phyloP scores from a whole-genome alignment of 2,888 invertebrate species.

The Eupithecia insigniata region DNA sequence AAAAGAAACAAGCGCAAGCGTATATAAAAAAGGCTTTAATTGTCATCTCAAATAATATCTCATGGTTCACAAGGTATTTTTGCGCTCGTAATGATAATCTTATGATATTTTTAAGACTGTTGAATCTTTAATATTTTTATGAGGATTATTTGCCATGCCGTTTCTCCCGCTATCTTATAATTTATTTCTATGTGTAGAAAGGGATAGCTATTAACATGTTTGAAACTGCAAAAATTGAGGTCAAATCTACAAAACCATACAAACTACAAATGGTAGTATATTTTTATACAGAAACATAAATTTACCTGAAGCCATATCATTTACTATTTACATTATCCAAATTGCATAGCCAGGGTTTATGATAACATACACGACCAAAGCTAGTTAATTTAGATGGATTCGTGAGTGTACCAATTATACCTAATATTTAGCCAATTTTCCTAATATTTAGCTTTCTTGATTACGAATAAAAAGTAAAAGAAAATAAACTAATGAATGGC shows the following conservation, averaged over 20 bases:
- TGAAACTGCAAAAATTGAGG: not conserved
- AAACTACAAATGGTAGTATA: not conserved
- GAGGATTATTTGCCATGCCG: not conserved
- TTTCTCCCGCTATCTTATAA: not conserved
- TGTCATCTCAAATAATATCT: not conserved
- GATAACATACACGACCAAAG: not conserved
- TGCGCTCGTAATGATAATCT: no score
- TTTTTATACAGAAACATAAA: not conserved
- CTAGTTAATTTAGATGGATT: not conserved
- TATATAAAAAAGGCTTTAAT: not conserved
- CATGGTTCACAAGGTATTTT: no score
- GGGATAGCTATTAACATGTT: not conserved
- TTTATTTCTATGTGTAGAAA: not conserved
- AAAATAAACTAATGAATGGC: not conserved
- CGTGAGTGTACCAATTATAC: not conserved
- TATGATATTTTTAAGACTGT: not conserved
- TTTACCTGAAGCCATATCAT: constrained; percentile 2
- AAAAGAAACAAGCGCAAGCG: not conserved
- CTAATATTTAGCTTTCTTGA: no score
- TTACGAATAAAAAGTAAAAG: not conserved
- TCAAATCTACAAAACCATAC: not conserved
- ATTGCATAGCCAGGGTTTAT: not conserved
- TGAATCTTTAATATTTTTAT: not conserved
- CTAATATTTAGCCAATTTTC: no score
- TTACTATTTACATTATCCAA: not conserved